Evolutionary conservation across 2,113 vertebrate species (phyloP).

Genomic region (Gobius niger): DNA sequence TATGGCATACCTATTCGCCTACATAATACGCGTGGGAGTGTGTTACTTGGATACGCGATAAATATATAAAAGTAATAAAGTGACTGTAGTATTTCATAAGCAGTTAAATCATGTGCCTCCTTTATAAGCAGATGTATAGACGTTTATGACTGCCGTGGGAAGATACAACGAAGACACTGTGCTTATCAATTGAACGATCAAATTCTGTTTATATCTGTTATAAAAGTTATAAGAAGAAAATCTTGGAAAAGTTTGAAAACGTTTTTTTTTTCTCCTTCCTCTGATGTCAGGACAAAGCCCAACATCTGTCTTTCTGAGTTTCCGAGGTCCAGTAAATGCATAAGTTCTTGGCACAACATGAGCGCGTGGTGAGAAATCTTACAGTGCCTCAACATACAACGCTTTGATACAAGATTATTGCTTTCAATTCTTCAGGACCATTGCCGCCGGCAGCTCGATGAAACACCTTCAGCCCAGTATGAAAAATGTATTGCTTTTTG

Average conservation of each 20-base stretch:
- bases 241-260: constrained; percentile 14
- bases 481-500: not conserved
- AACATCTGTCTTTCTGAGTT: not conserved
- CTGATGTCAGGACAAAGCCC: not conserved
- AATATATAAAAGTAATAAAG: not conserved
- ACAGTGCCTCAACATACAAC: not conserved
- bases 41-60: not conserved
- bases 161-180: not conserved
- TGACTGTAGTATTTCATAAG: constrained; percentile 6
- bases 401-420: not conserved
- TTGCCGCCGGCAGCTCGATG: not conserved
- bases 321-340: not conserved
- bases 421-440: not conserved
- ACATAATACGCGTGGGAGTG: not conserved
- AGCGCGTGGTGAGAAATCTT: not conserved
- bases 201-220: no score
- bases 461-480: not conserved
- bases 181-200: not conserved
- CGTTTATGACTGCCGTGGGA: constrained; percentile 1
- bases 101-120: constrained; percentile 2
- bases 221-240: not conserved
- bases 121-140: constrained; percentile 8
- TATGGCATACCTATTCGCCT: not conserved
- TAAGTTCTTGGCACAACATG: not conserved
- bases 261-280: not conserved